Evolutionary conservation across 2,113 vertebrate genomes (phyloP), one percentile per base, ranked within the genome.

Genomic region (Mus spicilegus): DNA sequence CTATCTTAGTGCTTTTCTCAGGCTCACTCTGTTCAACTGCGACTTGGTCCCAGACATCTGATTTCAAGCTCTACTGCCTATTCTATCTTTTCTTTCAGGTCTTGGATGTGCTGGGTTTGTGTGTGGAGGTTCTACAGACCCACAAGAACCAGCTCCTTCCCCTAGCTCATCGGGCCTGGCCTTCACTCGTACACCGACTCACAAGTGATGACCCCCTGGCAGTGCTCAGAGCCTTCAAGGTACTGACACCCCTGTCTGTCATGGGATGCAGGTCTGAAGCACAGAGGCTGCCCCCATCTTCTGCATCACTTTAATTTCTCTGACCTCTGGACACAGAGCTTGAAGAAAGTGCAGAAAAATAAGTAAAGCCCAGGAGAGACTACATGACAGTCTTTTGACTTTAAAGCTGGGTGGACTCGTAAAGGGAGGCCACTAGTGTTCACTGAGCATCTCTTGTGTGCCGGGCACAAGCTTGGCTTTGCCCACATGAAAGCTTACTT

Each of bases 131-230:
- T 56, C 98, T 99, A 91, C 98, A 98, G 90, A 98, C 99, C 94
- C 98, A 97, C 2, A 98, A 99, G 97, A 98, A 99, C 84, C 99
- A 99, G 72, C 98, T 99, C 91, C 99, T 99, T 65, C 99, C 99
- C 30, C 98, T 99, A 99, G 99, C 99, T 94, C 99, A 99, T 90
- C 99, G 99, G 73, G 98, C 98, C 96, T 99, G 99, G 99, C 99
- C 99, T 7, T 98, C 99, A 1, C 99, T 99, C 0, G 98, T 99
- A 56, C 98, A 98, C 86, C 99, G 99, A 92, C 99, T 99, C 97
- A 98, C 98, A 7, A 98, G 96, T 0, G 99, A 99, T 0, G 99
- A 99, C 97, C 99, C 99, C 0, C 97, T 99, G 86, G 99, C 98
- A 0, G 98, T 99, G 80, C 99, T 99, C 95, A 97, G 99, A 98